phyloP scores from a whole-genome alignment of 2,797 vertebrate species.

The Chromobotia macracanthus region DNA sequence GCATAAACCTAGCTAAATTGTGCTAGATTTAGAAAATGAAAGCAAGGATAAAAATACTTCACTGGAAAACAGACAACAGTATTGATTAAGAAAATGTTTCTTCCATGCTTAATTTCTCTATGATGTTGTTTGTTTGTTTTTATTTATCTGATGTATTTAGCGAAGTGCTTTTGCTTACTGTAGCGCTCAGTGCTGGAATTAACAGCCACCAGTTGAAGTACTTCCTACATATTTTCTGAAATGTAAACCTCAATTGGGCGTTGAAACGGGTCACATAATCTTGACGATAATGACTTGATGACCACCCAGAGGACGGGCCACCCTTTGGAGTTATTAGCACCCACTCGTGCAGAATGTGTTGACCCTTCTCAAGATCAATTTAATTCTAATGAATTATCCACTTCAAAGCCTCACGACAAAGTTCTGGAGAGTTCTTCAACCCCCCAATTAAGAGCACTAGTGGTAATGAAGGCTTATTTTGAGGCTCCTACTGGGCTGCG shows the following conservation, averaged over 20 bases:
- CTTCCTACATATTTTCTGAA: not conserved
- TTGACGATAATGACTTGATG: slow-evolving; percentile 40
- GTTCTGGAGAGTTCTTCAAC: slow-evolving; percentile 61
- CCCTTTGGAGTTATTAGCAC: slow-evolving; percentile 38
- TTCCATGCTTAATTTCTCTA: not conserved
- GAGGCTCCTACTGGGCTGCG: slow-evolving; percentile 61
- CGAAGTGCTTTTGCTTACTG: not conserved
- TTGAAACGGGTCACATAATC: slow-evolving; percentile 10
- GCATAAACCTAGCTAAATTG: not conserved
- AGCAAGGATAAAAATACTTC: too few species aligned
- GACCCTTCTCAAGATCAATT: slow-evolving; percentile 37
- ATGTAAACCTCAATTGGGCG: slow-evolving; percentile 1
- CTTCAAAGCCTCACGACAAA: slow-evolving; percentile 28
- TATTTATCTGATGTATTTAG: not conserved
- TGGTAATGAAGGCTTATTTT: slow-evolving; percentile 75
- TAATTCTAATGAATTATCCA: slow-evolving; percentile 50
- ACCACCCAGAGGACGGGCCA: slow-evolving; percentile 14
- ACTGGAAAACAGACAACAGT: too few species aligned
- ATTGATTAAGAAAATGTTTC: too few species aligned
- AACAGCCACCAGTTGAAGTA: not conserved
- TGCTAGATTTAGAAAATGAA: not conserved
- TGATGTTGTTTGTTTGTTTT: not conserved
- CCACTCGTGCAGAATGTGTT: slow-evolving; percentile 10
- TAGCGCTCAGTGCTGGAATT: not conserved
- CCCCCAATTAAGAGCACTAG: slow-evolving; percentile 61